A percentile compares a stretch with the other conserved stretches of the same genome.
Evolutionary conservation across 23 tunicate genomes (phyloP).

Genomic region (Trididemnum clinides): DNA sequence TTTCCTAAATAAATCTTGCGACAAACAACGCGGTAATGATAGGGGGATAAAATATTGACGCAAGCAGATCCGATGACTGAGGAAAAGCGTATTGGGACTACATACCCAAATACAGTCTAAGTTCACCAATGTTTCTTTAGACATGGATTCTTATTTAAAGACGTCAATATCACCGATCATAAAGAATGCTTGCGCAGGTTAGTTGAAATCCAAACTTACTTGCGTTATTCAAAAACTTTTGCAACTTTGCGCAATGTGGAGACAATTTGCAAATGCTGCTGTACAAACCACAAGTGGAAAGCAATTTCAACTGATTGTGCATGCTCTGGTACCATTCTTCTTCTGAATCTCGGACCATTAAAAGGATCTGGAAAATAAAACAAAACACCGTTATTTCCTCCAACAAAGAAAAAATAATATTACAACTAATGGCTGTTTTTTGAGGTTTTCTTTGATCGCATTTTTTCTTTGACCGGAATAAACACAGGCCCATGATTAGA

Average conservation of each 20-base stretch:
- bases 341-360: slow-evolving; percentile 59
- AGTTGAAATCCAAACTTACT: slow-evolving; percentile 46
- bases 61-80: no score
- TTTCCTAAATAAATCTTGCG: no score
- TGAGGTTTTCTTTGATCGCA: background rate
- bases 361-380: slow-evolving; percentile 30
- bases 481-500: no score
- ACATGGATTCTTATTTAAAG: no score
- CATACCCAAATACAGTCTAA: no score
- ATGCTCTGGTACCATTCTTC: slow-evolving; percentile 63
- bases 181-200: no score
- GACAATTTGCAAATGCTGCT: slow-evolving; percentile 49
- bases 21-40: no score
- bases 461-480: background rate
- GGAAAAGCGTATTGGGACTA: no score
- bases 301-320: slow-evolving; percentile 34
- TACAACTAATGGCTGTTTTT: background rate
- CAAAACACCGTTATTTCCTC: background rate
- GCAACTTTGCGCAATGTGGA: slow-evolving; percentile 52
- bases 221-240: slow-evolving; percentile 47
- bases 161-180: no score
- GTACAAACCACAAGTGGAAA: slow-evolving; percentile 58
- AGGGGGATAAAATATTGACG: no score
- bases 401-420: background rate
- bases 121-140: no score